Evolutionary conservation across 2,888 invertebrate species (phyloP), one percentile per base, ranked within the genome.

Genomic region (Callyntrura guangdongensis): DNA sequence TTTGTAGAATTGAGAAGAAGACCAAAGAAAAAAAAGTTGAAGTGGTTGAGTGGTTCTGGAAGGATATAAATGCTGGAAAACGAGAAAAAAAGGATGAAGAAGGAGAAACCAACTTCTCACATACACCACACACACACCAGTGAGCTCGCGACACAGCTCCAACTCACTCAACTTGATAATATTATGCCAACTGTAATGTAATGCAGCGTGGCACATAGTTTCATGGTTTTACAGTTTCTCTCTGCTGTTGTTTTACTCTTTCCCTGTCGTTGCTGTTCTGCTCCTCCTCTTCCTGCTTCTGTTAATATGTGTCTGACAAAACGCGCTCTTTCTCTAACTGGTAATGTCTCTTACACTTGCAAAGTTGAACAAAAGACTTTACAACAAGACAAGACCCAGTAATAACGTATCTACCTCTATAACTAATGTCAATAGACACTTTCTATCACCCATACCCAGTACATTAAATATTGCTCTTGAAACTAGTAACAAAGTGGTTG

Each of bases 171-270:
- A 77, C 77, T 79, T 72, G 77, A 86, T 86, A 86, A 77, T 86
- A 86, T 86, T 86, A 72, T 86, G 86, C 61, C 74, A 64, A 86
- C 82, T 61, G 77, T 87, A 87, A 72, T 81, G 81, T 82, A 81
- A 67, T 72, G 56, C 56, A 56, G 67, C 67, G 53, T 64, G 47
- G 49, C 74, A 74, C 64, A 20, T 74, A 84, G 83, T 89, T 84
- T 74, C 79, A 85, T 72, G 69, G 69, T 72, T 86, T 74, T 49
- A 72, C 85, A 74, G 72, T 77, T 87, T 64, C n/a, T n/a, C n/a
- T n/a, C 85, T 72, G 47, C 72, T 49, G 69, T 69, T 69, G 69
- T 69, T 69, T 69, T 36, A 69, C 69, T 69, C 36, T 69, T 9
- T 36, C 36, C n/a, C n/a, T n/a, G n/a, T n/a, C n/a, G n/a, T n/a